These are phyloP conservation scores for Diploscapter pachys DNA, from an alignment of 1,140 invertebrate species.

Conservation along the genomic window DNA sequence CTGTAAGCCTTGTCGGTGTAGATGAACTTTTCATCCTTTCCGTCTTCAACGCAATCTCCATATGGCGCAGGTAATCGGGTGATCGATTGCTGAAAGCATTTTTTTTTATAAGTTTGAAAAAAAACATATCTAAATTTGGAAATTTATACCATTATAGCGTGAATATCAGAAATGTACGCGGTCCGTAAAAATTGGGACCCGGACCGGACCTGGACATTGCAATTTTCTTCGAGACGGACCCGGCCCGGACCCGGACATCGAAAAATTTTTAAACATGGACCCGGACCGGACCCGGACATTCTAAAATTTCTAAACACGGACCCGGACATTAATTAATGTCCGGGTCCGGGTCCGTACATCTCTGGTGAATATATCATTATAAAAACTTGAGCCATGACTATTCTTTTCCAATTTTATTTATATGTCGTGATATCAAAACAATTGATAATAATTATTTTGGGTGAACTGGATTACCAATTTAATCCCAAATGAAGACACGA, in stretches of 20 bases:
- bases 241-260: too few species aligned
- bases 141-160: background rate
- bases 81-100: conserved; percentile 48
- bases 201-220: too few species aligned
- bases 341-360: too few species aligned
- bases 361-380: too few species aligned
- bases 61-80: conserved; percentile 53
- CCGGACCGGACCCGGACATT: too few species aligned
- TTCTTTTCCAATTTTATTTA: background rate
- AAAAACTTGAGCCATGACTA: background rate
- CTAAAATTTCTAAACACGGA: too few species aligned
- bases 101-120: too few species aligned
- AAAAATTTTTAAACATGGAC: too few species aligned
- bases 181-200: too few species aligned
- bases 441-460: background rate
- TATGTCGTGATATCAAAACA: conserved; percentile 3
- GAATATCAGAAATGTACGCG: too few species aligned
- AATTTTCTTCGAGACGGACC: too few species aligned
- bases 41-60: conserved; percentile 52
- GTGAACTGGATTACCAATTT: conserved; percentile 35
- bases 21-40: conserved; percentile 53
- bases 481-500: conserved; percentile 56
- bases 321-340: too few species aligned
- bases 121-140: background rate
- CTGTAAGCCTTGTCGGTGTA: conserved; percentile 54